Percentiles rank a stretch among this genome's conserved stretches.
Conservation (phyloP, 2,113 vertebrate species). For the Onychostruthus taczanowskii region DNA sequence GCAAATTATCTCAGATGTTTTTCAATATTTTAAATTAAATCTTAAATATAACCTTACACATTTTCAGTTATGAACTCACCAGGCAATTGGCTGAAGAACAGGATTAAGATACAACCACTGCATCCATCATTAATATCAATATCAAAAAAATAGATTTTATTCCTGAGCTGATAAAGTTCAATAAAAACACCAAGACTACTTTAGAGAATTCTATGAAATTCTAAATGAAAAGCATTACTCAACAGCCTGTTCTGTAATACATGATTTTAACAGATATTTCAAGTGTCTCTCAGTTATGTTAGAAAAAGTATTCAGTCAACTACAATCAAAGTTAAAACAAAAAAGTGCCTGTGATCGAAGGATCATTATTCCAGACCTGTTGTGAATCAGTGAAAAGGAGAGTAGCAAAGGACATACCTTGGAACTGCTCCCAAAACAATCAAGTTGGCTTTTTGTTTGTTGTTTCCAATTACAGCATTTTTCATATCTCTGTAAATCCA, state of each 20-base stretch:
- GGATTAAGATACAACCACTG: constrained; percentile 9
- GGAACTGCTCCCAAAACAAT: constrained; percentile 98
- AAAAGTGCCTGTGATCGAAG: constrained; percentile 44
- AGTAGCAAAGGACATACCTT: constrained; percentile 80
- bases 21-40: not conserved
- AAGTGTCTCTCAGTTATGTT: constrained; percentile 22
- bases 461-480: constrained; percentile 99
- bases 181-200: not conserved
- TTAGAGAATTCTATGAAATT: constrained; percentile 7
- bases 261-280: constrained; percentile 27
- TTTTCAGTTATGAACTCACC: constrained; percentile 25
- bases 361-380: constrained; percentile 40
- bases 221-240: constrained; percentile 32
- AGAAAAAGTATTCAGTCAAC: constrained; percentile 31
- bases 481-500: constrained; percentile 96
- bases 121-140: not conserved
- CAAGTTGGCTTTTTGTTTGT: constrained; percentile 99
- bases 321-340: constrained; percentile 48
- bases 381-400: constrained; percentile 66
- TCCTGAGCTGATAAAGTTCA: not conserved
- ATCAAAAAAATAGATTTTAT: constrained; percentile 14
- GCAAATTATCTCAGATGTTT: not conserved
- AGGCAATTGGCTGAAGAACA: not conserved
- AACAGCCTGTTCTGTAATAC: constrained; percentile 19
- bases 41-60: constrained; percentile 20